Percentiles rank a stretch among this genome's conserved stretches.
These are phyloP conservation scores for Dendroctonus valens DNA, from an alignment of 1,140 invertebrate species.

Conservation along the genomic window DNA sequence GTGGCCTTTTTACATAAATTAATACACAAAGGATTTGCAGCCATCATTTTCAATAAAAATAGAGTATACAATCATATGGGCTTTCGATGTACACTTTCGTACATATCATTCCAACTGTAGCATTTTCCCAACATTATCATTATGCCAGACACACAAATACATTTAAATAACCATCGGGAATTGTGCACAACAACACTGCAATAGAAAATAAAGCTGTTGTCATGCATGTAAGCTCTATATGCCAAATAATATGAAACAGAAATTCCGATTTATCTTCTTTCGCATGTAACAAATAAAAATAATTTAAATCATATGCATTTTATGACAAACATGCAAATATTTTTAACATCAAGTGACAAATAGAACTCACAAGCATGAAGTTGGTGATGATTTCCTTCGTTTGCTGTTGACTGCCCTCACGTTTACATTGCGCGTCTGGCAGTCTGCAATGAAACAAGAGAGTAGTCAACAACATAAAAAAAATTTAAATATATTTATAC, in stretches of 20 bases:
- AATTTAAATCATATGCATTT: not conserved
- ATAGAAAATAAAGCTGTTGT: conserved; percentile 8
- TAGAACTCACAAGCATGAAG: conserved; percentile 67
- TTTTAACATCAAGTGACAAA: conserved; percentile 56
- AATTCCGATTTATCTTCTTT: no score
- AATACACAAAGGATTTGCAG: not conserved
- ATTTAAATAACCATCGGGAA: no score
- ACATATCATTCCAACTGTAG: no score
- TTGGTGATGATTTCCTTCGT: conserved; percentile 67
- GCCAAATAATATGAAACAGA: not conserved
- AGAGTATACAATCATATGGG: no score
- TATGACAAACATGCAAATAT: conserved; percentile 18
- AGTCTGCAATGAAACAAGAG: conserved; percentile 67
- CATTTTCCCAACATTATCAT: no score
- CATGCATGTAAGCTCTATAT: conserved; percentile 23
- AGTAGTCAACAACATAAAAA: conserved; percentile 53
- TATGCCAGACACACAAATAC: no score
- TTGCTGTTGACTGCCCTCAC: conserved; percentile 71
- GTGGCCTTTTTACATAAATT: conserved; percentile 3
- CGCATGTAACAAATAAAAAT: not conserved
- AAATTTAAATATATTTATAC: conserved; percentile 21
- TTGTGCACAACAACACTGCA: no score
- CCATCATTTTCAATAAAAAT: no score
- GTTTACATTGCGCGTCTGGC: conserved; percentile 73
- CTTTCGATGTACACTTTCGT: no score